Conservation (phyloP, 2,888 invertebrate species). For the Belgica antarctica region DNA sequence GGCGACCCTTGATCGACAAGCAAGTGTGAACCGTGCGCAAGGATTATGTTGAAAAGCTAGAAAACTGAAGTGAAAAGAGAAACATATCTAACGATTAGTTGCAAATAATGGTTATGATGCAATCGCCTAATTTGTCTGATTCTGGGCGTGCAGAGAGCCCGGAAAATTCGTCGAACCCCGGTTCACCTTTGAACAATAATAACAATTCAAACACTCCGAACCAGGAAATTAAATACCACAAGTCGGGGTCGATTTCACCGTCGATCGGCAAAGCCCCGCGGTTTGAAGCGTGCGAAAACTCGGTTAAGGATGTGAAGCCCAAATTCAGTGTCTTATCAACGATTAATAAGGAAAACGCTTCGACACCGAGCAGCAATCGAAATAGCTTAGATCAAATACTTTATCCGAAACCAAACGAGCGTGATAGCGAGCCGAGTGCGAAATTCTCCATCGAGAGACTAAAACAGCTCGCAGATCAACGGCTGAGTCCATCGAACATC, state of each 20-base stretch:
- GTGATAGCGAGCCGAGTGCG: conserved; percentile 47
- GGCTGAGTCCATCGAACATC: conserved; percentile 51
- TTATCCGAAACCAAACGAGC: conserved; percentile 31
- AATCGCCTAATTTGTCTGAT: conserved; percentile 51
- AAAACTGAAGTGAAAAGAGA: no score
- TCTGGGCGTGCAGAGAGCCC: conserved; percentile 51
- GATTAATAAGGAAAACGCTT: conserved; percentile 40
- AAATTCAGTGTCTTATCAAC: conserved; percentile 41
- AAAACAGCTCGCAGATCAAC: conserved; percentile 53
- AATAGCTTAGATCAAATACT: conserved; percentile 43
- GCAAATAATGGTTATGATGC: conserved; percentile 55
- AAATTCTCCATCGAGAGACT: conserved; percentile 53
- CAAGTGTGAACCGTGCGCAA: conserved; percentile 15
- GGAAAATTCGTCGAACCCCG: conserved; percentile 50
- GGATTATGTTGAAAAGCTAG: no score
- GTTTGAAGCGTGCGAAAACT: neutral
- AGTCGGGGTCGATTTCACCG: conserved; percentile 19
- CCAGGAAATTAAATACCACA: conserved; percentile 25
- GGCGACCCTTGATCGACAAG: neutral
- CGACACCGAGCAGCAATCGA: conserved; percentile 15
- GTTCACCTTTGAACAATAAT: conserved; percentile 49
- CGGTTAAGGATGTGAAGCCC: conserved; percentile 17
- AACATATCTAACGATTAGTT: no score
- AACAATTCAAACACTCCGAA: conserved; percentile 29
- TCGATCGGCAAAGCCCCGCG: neutral